Evolutionary conservation across 1,140 invertebrate genomes (phyloP), one percentile per base, ranked within the genome.

Genomic region (Pogonomyrmex californicus): DNA sequence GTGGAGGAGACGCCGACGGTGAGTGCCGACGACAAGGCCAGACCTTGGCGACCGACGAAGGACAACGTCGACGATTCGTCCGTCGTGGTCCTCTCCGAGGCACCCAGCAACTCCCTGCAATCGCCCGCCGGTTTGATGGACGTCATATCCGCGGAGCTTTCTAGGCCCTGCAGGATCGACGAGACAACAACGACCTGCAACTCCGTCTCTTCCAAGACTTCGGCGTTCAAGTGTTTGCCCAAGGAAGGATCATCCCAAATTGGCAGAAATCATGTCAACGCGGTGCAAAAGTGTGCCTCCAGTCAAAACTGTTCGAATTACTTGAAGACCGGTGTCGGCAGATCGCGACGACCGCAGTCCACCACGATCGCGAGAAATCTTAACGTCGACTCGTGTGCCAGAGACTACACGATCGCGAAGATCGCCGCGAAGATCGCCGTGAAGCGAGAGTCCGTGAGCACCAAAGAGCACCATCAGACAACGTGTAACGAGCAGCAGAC

Each of bases 241-340:
- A 88, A 90, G n/a, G 81, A 87, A 51, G 9, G 65, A 1, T 23
- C 71, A 23, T 23, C 17, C 10, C 82, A 86, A 4, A 4, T 81
- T 4, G 71, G 41, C 10, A 76, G 83, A 33, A 73, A 17, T 47
- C 86, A 87, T 38, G 54, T 79, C 65, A 75, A 66, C 49, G 30
- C 51, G 47, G 73, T 47, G 70, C 87, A 92, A 70, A 93, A 94
- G 88, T 94, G 91, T 89, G 81, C 87, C 66, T 91, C 93, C 23
- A 92, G 86, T 56, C 86, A 88, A 0, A 88, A 86, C 82, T 79
- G 91, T 9, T 78, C 63, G 38, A 91, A 86, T 49, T 81, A 73
- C 0, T 47, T 58, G 6, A 63, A 58, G 49, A 71, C 33, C 14
- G n/a, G 56, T 2, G 60, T 38, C 65, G 75, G 56, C 30, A 86